Evolutionary conservation across 2,888 invertebrate genomes (phyloP).

Genomic region (Poecilus cupreus): DNA sequence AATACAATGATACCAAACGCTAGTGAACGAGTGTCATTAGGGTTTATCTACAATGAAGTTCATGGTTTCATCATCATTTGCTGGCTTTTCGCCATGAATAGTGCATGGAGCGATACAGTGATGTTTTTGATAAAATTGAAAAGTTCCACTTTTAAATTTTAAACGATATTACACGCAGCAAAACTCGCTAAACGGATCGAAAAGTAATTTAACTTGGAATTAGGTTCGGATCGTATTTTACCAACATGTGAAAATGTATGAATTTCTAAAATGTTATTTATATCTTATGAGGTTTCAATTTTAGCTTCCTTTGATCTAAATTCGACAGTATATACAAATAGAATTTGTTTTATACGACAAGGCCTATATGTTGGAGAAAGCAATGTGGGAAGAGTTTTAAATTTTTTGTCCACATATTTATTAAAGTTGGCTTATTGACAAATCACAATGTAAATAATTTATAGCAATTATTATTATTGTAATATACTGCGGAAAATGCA

Average conservation of each 20-base stretch:
- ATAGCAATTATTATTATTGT: too few species aligned
- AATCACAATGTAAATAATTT: too few species aligned
- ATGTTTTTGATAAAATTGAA: constrained; percentile 5
- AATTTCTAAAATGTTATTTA: too few species aligned
- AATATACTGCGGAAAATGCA: too few species aligned
- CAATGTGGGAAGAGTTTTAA: too few species aligned
- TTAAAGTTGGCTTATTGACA: too few species aligned
- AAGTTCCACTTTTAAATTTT: neutral
- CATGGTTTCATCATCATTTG: neutral
- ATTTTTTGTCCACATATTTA: too few species aligned
- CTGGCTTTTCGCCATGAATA: neutral
- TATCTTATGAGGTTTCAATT: too few species aligned
- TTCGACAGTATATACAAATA: too few species aligned
- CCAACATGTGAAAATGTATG: neutral
- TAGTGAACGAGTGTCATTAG: neutral
- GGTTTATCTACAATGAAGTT: neutral
- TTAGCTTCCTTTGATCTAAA: too few species aligned
- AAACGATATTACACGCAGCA: neutral
- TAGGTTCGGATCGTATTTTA: neutral
- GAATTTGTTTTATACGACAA: too few species aligned
- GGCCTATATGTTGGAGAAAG: too few species aligned
- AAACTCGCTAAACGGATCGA: neutral
- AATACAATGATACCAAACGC: neutral
- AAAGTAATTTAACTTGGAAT: constrained; percentile 28
- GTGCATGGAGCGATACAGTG: neutral